These are phyloP conservation scores for Phymorhynchus buccinoides DNA, from an alignment of 1,140 invertebrate genomes.

Conservation along the genomic window DNA sequence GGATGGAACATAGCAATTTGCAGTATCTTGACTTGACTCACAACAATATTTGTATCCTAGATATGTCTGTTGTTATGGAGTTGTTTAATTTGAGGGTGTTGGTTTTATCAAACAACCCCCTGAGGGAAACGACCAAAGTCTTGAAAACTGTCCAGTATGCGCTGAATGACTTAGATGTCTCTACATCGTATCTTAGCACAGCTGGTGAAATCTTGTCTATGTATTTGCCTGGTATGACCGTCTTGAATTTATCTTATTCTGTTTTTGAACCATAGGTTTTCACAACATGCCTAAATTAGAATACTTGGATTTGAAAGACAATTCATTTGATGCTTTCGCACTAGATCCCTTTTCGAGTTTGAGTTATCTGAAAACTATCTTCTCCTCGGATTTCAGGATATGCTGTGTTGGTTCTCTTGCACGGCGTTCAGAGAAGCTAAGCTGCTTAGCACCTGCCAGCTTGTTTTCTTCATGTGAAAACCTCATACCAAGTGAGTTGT, in stretches of 20 bases:
- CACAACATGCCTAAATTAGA: neutral
- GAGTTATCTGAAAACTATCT: constrained; percentile 13
- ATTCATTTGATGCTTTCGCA: neutral
- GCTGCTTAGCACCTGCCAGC: constrained; percentile 48
- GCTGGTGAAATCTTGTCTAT: neutral
- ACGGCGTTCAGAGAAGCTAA: constrained; percentile 34
- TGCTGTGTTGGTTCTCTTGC: constrained; percentile 51
- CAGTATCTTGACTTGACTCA: neutral
- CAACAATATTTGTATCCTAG: neutral
- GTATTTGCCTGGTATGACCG: neutral
- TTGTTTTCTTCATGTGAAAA: constrained; percentile 57
- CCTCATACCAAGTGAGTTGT: constrained; percentile 48
- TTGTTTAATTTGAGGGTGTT: neutral
- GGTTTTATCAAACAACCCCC: neutral
- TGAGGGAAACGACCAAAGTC: neutral
- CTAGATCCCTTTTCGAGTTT: constrained; percentile 32
- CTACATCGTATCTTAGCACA: neutral
- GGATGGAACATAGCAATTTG: neutral
- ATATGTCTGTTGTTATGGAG: neutral
- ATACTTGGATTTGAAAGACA: neutral
- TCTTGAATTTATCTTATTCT: neutral
- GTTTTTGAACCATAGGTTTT: neutral
- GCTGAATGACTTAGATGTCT: neutral
- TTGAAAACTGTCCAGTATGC: neutral
- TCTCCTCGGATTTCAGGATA: constrained; percentile 47